Evolutionary conservation across 1,140 invertebrate genomes (phyloP).

Genomic region (Phthorimaea operculella): DNA sequence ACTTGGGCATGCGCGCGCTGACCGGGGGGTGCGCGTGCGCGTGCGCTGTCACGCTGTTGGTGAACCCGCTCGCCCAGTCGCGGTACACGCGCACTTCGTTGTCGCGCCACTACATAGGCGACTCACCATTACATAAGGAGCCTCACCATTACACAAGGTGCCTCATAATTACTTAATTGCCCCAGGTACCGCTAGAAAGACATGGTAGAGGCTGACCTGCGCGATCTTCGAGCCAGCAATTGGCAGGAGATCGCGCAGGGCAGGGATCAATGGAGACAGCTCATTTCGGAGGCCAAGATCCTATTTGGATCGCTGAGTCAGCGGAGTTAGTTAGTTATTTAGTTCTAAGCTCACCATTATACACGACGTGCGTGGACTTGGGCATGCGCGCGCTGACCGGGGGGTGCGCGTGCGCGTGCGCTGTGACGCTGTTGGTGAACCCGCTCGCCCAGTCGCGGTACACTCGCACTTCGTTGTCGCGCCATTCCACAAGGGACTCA

Average conservation of each 20-base stretch:
- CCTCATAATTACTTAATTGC: too few species aligned
- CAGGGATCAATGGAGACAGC: too few species aligned
- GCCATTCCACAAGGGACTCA: constrained; percentile 41
- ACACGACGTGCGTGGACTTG: constrained; percentile 30
- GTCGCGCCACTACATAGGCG: constrained; percentile 45
- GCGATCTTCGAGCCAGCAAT: too few species aligned
- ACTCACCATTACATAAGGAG: too few species aligned
- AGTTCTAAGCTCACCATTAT: constrained; percentile 29
- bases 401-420: constrained; percentile 54
- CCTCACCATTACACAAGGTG: too few species aligned
- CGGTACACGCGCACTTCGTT: constrained; percentile 49
- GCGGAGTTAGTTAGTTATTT: too few species aligned
- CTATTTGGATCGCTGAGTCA: too few species aligned
- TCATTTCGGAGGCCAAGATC: too few species aligned
- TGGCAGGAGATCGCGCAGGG: too few species aligned
- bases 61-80: constrained; percentile 38
- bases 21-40: constrained; percentile 58
- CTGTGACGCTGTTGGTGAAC: constrained; percentile 10
- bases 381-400: constrained; percentile 63
- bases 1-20: constrained; percentile 57
- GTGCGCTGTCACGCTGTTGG: constrained; percentile 24
- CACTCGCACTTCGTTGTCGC: constrained; percentile 37
- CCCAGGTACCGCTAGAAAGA: too few species aligned
- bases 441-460: constrained; percentile 54
- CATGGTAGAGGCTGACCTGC: too few species aligned